phyloP scores from a whole-genome alignment of 2,888 invertebrate species.

The Sminthurides aquaticus region DNA sequence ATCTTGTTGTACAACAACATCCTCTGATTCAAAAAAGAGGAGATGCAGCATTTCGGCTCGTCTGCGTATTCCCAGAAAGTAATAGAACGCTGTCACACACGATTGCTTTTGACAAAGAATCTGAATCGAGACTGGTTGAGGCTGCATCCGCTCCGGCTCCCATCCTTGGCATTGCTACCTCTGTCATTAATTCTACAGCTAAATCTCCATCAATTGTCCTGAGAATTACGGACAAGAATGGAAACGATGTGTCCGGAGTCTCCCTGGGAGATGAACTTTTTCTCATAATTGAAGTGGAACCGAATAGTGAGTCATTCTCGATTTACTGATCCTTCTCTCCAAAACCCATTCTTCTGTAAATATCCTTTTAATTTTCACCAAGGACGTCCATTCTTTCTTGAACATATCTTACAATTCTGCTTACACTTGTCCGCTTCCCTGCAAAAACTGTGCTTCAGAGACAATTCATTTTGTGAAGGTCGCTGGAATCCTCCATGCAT shows the following conservation, averaged over 20 bases:
- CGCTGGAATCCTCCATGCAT: too few relatives aligned
- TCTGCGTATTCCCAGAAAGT: constrained; percentile 40
- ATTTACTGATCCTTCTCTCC: not conserved
- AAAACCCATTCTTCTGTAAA: too few relatives aligned
- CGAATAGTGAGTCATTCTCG: constrained; percentile 26
- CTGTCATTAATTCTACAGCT: constrained; percentile 41
- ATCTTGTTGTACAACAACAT: constrained; percentile 42
- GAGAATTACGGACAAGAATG: constrained; percentile 38
- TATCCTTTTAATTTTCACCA: too few relatives aligned
- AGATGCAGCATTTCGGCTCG: constrained; percentile 41
- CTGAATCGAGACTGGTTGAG: constrained; percentile 33
- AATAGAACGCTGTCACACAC: constrained; percentile 40
- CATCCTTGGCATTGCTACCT: constrained; percentile 40
- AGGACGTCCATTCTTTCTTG: too few relatives aligned
- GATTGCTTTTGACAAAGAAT: constrained; percentile 41
- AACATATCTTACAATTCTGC: too few relatives aligned
- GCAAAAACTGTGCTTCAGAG: too few relatives aligned
- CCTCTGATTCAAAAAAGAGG: constrained; percentile 42
- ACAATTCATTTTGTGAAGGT: too few relatives aligned
- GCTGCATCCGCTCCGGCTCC: constrained; percentile 32
- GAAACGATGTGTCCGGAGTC: constrained; percentile 41
- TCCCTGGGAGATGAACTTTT: constrained; percentile 39
- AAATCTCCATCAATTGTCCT: constrained; percentile 36
- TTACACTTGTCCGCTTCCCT: too few relatives aligned
- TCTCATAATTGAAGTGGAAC: constrained; percentile 35